Conservation (phyloP, 2,113 vertebrate genomes). For the Silurus meridionalis region DNA sequence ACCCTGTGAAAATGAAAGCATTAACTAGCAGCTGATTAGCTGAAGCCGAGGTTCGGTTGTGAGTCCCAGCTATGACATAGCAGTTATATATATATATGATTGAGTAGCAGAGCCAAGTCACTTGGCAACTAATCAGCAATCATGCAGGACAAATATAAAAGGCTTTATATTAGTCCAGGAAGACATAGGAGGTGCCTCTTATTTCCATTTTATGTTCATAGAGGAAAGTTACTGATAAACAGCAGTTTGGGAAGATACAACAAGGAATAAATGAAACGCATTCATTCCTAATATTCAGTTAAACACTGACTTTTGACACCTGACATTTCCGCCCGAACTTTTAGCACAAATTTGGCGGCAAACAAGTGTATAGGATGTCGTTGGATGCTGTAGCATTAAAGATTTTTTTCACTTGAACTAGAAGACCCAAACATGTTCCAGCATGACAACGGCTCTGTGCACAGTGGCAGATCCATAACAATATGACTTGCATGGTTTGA, state of each 20-base stretch:
- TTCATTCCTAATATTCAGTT: neutral
- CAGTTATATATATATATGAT: neutral
- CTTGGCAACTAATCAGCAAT: neutral
- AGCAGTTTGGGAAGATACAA: neutral
- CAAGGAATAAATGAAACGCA: neutral
- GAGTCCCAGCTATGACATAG: neutral
- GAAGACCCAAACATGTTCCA: too few relatives aligned
- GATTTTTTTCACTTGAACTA: too few relatives aligned
- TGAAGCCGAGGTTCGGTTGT: neutral
- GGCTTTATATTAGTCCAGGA: neutral
- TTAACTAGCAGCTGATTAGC: constrained; percentile 5
- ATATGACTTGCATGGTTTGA: too few relatives aligned
- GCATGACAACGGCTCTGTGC: too few relatives aligned
- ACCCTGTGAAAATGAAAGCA: constrained; percentile 10
- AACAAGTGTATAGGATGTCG: too few relatives aligned
- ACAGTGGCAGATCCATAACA: too few relatives aligned
- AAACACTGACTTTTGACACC: too few relatives aligned
- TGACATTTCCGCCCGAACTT: too few relatives aligned
- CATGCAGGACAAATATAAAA: neutral
- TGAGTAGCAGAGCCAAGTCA: neutral
- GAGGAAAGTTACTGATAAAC: too few relatives aligned
- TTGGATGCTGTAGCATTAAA: too few relatives aligned
- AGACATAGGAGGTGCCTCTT: neutral
- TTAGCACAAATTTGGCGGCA: too few relatives aligned
- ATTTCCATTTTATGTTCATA: too few relatives aligned